A percentile compares a stretch with the other conserved stretches of the same genome.
Conservation (phyloP, 2,888 invertebrate species). For the Cerastoderma edule region DNA sequence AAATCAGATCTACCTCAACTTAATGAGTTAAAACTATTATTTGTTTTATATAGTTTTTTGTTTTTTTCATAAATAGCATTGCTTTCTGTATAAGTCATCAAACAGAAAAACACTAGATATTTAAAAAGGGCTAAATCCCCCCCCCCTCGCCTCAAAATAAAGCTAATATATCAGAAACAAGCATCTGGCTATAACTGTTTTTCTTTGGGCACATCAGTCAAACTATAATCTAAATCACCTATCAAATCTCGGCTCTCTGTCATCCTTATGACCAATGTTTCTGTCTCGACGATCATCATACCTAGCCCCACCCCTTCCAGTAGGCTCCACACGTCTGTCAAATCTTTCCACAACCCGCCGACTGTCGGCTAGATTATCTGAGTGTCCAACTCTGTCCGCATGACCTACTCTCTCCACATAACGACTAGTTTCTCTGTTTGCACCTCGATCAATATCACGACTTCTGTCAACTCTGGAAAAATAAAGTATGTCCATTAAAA, state of each 20-base stretch:
- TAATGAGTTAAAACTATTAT: too few relatives aligned
- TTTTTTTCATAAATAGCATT: too few relatives aligned
- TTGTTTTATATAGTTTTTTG: too few relatives aligned
- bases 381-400: constrained; percentile 24
- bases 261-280: constrained; percentile 49
- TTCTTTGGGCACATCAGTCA: too few relatives aligned
- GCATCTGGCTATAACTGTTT: too few relatives aligned
- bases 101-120: too few relatives aligned
- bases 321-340: constrained; percentile 40
- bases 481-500: neutral
- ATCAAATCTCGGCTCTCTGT: constrained; percentile 58
- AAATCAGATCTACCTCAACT: too few relatives aligned
- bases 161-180: too few relatives aligned
- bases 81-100: too few relatives aligned
- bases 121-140: too few relatives aligned
- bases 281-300: constrained; percentile 57
- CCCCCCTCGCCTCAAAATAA: too few relatives aligned
- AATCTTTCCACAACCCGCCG: constrained; percentile 52
- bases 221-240: too few relatives aligned
- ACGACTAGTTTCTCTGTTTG: constrained; percentile 41
- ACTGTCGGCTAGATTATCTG: constrained; percentile 21
- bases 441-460: constrained; percentile 35
- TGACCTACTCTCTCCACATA: constrained; percentile 54
- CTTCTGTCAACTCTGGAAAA: constrained; percentile 29
- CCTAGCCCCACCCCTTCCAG: constrained; percentile 38